Evolutionary conservation across 2,797 vertebrate genomes (phyloP).

Genomic region (Vultur gryphus): DNA sequence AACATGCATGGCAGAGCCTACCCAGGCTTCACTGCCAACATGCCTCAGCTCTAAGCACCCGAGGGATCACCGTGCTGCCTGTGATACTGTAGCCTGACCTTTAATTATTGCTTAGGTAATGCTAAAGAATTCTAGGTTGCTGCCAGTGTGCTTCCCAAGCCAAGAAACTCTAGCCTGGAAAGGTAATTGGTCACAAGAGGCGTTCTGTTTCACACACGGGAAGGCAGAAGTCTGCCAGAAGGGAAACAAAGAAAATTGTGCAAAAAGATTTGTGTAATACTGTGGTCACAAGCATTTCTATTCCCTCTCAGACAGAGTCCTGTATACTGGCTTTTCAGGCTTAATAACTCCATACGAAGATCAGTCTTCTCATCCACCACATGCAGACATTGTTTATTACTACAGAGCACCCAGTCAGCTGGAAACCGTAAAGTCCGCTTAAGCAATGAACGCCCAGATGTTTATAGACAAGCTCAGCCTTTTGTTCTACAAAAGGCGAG

Average conservation of each 20-base stretch:
- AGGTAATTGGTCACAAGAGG: slow-evolving; percentile 53
- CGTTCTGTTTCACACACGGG: slow-evolving; percentile 40
- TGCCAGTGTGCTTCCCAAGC: slow-evolving; percentile 37
- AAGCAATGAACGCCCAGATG: background rate
- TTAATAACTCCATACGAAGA: background rate
- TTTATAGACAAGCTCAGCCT: background rate
- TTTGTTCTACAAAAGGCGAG: background rate
- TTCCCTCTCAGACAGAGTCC: background rate
- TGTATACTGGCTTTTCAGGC: background rate
- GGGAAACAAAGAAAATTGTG: slow-evolving; percentile 52
- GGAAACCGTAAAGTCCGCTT: background rate
- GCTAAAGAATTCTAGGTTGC: slow-evolving; percentile 41
- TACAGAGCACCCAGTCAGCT: background rate
- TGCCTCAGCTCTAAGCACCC: background rate
- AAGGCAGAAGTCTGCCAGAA: slow-evolving; percentile 43
- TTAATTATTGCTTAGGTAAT: slow-evolving; percentile 53
- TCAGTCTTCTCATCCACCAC: background rate
- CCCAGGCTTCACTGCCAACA: background rate
- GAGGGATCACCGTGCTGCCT: background rate
- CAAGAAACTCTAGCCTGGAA: slow-evolving; percentile 48
- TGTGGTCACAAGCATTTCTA: background rate
- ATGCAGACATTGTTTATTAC: background rate
- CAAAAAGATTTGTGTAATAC: slow-evolving; percentile 9
- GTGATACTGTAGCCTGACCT: slow-evolving; percentile 23
- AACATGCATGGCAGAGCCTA: background rate